Evolutionary conservation across 2,888 invertebrate species (phyloP).

Genomic region (Rhimphoctona megacephalus): DNA sequence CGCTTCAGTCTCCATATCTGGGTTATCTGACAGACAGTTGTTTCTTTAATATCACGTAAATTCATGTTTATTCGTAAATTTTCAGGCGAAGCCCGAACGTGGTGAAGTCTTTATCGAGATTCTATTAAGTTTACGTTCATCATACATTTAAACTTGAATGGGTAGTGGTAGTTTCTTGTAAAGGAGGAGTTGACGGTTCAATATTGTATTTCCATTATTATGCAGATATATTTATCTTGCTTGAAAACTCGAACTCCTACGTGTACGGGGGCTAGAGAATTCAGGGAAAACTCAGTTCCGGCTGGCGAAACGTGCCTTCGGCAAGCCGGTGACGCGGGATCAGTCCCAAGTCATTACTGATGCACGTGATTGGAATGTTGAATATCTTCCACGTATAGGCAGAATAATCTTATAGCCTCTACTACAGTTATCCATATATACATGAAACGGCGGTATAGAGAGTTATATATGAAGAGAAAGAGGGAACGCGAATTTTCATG

Average conservation of each 20-base stretch:
- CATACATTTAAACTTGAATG: neutral
- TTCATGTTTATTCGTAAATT: conserved; percentile 12
- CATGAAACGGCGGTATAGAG: conserved; percentile 6
- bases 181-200: neutral
- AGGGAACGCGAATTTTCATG: conserved; percentile 45
- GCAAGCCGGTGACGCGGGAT: conserved; percentile 45
- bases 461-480: conserved; percentile 20
- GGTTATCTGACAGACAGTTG: conserved; percentile 77
- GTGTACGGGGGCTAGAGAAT: neutral
- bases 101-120: neutral
- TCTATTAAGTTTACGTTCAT: neutral
- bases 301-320: conserved; percentile 20
- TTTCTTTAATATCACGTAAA: conserved; percentile 44
- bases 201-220: conserved; percentile 42
- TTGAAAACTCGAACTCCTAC: conserved; percentile 12
- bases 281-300: conserved; percentile 34
- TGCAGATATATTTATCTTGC: conserved; percentile 11
- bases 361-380: conserved; percentile 57
- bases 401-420: conserved; percentile 47
- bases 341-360: conserved; percentile 41
- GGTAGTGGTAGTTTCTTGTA: neutral
- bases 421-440: conserved; percentile 23
- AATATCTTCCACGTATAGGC: conserved; percentile 28
- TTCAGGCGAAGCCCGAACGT: neutral
- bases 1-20: conserved; percentile 82